Percentiles rank a stretch among this genome's conserved stretches.
Evolutionary conservation across 2,888 invertebrate species (phyloP).

Genomic region (Thereva nobilitata): DNA sequence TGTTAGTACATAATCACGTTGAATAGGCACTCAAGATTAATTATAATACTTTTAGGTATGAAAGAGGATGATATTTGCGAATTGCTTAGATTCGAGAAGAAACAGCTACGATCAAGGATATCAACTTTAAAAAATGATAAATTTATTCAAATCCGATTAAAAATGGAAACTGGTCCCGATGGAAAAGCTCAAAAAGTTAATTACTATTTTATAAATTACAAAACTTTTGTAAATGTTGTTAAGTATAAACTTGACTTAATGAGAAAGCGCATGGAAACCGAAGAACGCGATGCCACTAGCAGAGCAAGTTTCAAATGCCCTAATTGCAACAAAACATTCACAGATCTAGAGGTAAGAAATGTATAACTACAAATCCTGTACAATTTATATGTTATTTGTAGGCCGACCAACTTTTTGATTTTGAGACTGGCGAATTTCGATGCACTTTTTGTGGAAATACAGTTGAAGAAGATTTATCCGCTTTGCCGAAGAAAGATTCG

Average conservation of each 20-base stretch:
- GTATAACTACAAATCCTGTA: constrained; percentile 10
- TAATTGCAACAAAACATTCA: constrained; percentile 88
- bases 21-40: not conserved
- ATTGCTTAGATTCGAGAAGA: constrained; percentile 88
- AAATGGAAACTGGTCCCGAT: constrained; percentile 93
- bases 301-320: constrained; percentile 94
- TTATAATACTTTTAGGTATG: constrained; percentile 64
- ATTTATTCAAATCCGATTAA: constrained; percentile 87
- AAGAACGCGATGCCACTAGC: constrained; percentile 92
- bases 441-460: constrained; percentile 88
- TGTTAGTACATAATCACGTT: constrained; percentile 61
- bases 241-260: constrained; percentile 97
- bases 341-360: constrained; percentile 80
- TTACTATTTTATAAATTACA: constrained; percentile 97
- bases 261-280: constrained; percentile 93
- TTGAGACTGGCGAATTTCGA: constrained; percentile 79
- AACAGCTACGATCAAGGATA: constrained; percentile 88
- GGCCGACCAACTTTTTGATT: constrained; percentile 89
- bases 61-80: constrained; percentile 91
- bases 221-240: constrained; percentile 95
- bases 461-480: constrained; percentile 93
- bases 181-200: constrained; percentile 95
- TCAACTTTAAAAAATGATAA: constrained; percentile 87
- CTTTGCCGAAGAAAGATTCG: constrained; percentile 91
- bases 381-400: constrained; percentile 53